Base-by-base conservation (phyloP, 2,888 invertebrate species). In the Protonemura montana region DNA sequence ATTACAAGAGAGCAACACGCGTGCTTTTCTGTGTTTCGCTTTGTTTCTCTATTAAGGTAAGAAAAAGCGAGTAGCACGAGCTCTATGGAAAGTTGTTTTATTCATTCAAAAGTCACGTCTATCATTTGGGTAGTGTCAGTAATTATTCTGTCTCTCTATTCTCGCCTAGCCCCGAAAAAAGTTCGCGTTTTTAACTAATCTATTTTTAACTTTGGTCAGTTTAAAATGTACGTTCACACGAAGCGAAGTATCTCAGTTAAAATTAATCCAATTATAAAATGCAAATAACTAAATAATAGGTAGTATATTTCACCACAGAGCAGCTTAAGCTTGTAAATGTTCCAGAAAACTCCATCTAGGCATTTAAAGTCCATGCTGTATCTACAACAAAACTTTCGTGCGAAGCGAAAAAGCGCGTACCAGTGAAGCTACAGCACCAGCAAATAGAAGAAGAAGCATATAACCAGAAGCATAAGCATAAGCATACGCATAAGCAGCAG, bases 201-300 rank as follows among this genome's bases (percentile, higher is more conserved):
- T 59, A 59, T 59, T 59, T 59, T 28, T 78, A 27, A 26, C 78
- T 78, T 27, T 28, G 78, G 78, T 78, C 78, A 78, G 78, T 78
- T 78, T 78, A 21, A 78, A 59, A 26, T 78, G 6, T 7, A 78
- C 78, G 78, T 78, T 78, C n/a, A 78, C 78, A 78, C 78, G 78
- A 78, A 78, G n/a, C 78, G 78, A 78, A 26, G 27, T 59, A 59
- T 78, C 26, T 78, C 78, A 78, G 78, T 78, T 21, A 78, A 78
- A 78, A 78, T 78, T 78, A 78, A 78, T 78, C 78, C 78, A 78
- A 78, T 78, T 78, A 78, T 78, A 78, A 78, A 78, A 78, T 78
- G 78, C 78, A 78, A 78, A 78, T 78, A 78, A 78, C 78, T 78
- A 78, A 78, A 78, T 78, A 78, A 78, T 78, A 78, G 78, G 78